phyloP scores from a whole-genome alignment of 2,113 vertebrate species.

The Collichthys lucidus region DNA sequence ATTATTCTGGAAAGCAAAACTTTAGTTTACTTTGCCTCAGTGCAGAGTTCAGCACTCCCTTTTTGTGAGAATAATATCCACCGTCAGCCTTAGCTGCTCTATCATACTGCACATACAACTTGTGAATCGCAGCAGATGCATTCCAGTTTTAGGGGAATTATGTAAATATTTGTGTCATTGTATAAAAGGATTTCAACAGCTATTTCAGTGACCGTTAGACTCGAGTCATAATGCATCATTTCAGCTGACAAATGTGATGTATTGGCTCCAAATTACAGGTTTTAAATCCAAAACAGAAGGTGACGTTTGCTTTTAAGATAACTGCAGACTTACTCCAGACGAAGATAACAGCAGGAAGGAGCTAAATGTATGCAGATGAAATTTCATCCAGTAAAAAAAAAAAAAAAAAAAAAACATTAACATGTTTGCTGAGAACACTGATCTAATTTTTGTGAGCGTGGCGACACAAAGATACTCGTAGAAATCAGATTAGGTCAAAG shows the following conservation, averaged over 20 bases:
- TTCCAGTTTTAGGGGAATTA: not conserved
- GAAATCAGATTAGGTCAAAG: conserved; percentile 25
- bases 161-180: not conserved
- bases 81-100: not conserved
- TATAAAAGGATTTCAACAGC: not conserved
- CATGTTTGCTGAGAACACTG: conserved; percentile 18
- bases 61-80: not conserved
- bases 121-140: not conserved
- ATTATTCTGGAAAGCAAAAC: conserved; percentile 5
- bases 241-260: not conserved
- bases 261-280: not conserved
- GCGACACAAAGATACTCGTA: not conserved
- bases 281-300: not conserved
- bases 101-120: not conserved
- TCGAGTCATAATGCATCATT: not conserved
- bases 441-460: conserved; percentile 54
- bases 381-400: conserved; percentile 57
- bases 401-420: conserved; percentile 7
- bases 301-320: not conserved
- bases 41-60: not conserved
- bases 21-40: not conserved
- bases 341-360: conserved; percentile 15
- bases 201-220: not conserved
- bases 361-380: conserved; percentile 61
- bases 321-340: not conserved